These are phyloP conservation scores for Anolis sagrei DNA, from an alignment of 2,113 vertebrate genomes.

Conservation along the genomic window DNA sequence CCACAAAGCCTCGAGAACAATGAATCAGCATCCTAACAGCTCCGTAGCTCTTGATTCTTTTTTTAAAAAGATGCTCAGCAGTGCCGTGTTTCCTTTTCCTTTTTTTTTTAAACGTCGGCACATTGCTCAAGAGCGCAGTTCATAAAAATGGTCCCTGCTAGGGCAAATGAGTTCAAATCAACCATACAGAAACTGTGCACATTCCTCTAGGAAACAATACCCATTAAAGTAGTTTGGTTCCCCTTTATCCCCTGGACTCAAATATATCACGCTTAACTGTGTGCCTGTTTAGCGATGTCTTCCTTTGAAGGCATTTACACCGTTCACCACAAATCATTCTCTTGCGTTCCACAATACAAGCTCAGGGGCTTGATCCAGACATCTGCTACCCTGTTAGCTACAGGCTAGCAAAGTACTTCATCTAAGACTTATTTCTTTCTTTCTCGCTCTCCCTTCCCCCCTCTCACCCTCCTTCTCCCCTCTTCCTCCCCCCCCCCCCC, in stretches of 20 bases:
- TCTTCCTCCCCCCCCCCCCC: neutral
- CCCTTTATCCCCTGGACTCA: slow-evolving; percentile 29
- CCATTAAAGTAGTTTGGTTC: slow-evolving; percentile 22
- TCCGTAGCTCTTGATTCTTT: slow-evolving; percentile 28
- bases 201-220: slow-evolving; percentile 23
- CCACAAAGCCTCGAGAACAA: slow-evolving; percentile 42
- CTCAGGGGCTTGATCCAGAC: slow-evolving; percentile 78
- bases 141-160: slow-evolving; percentile 43
- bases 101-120: slow-evolving; percentile 13
- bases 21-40: slow-evolving; percentile 26
- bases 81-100: slow-evolving; percentile 8
- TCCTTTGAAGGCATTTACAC: slow-evolving; percentile 80
- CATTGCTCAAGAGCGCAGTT: slow-evolving; percentile 42
- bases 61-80: slow-evolving; percentile 38
- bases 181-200: neutral
- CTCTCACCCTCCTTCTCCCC: neutral
- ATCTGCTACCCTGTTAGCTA: slow-evolving; percentile 70
- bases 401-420: slow-evolving; percentile 68
- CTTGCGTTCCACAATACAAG: slow-evolving; percentile 67
- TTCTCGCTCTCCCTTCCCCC: neutral
- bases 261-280: slow-evolving; percentile 70
- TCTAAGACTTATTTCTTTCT: slow-evolving; percentile 66
- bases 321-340: slow-evolving; percentile 82
- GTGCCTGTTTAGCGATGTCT: slow-evolving; percentile 59
- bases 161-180: slow-evolving; percentile 47